A percentile compares a stretch with the other conserved stretches of the same genome.
phyloP scores from a whole-genome alignment of 2,113 vertebrate genomes.

The Taxidea taxus region DNA sequence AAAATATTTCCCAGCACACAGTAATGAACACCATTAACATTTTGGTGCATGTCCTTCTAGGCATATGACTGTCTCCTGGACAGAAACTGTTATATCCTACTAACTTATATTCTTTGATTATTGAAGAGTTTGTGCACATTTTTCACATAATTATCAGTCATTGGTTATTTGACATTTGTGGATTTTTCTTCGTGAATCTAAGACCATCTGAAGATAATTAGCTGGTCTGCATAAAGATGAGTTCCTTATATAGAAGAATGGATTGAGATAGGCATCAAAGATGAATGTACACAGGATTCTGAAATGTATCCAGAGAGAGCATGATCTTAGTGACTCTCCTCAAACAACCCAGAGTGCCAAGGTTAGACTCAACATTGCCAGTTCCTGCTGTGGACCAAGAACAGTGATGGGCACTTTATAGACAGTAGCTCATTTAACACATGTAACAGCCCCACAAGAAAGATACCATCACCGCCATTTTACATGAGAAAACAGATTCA shows the following conservation, averaged over 20 bases:
- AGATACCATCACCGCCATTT: fast-evolving
- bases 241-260: background rate
- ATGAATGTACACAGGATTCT: background rate
- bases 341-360: background rate
- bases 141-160: background rate
- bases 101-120: background rate
- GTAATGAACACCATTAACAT: background rate
- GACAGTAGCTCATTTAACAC: background rate
- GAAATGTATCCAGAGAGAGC: background rate
- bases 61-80: background rate
- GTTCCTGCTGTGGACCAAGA: no score
- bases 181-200: background rate
- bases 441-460: no score
- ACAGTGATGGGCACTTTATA: no score
- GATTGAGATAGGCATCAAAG: background rate
- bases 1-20: background rate
- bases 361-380: fast-evolving
- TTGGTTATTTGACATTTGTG: background rate
- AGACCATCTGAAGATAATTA: background rate
- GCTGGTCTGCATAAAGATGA: background rate
- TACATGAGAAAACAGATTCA: background rate
- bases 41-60: background rate
- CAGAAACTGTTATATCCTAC: background rate
- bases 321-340: background rate
- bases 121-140: background rate